A percentile compares a stretch with the other conserved stretches of the same genome.
Conservation (phyloP, 2,113 vertebrate genomes). For the Clarias gariepinus region DNA sequence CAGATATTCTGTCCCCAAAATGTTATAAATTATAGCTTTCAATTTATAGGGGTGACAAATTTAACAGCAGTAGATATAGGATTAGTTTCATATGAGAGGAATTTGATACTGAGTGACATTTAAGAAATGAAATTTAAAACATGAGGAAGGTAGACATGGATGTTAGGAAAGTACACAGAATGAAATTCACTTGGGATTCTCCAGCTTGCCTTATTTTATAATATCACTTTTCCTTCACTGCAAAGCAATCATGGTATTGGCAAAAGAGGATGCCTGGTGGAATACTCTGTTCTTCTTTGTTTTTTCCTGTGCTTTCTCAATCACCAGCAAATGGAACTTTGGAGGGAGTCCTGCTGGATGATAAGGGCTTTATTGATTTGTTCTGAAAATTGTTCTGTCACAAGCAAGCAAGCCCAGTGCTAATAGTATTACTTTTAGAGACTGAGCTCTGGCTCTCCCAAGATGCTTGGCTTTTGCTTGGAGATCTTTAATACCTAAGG, state of each 20-base stretch:
- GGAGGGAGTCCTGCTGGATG: conserved; percentile 43
- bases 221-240: conserved; percentile 12
- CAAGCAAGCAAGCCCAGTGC: conserved; percentile 48
- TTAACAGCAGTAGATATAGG: neutral
- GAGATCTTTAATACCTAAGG: conserved; percentile 27
- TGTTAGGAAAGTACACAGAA: conserved; percentile 3
- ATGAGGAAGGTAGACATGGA: neutral
- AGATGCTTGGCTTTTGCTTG: conserved; percentile 24
- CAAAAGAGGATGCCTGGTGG: conserved; percentile 16
- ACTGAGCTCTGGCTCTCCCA: conserved; percentile 22
- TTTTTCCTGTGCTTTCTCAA: conserved; percentile 51
- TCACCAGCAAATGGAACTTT: conserved; percentile 38
- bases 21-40: neutral
- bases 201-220: neutral
- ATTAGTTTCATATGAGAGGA: neutral
- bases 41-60: neutral
- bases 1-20: neutral
- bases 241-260: conserved; percentile 23
- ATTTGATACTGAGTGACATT: neutral
- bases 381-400: conserved; percentile 57
- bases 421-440: conserved; percentile 39
- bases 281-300: conserved; percentile 9
- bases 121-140: neutral
- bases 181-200: conserved; percentile 8
- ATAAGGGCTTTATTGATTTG: conserved; percentile 53